Percentiles rank a stretch among this genome's conserved stretches.
phyloP scores from a whole-genome alignment of 2,888 invertebrate species.

The Aphelenchoides bicaudatus region DNA sequence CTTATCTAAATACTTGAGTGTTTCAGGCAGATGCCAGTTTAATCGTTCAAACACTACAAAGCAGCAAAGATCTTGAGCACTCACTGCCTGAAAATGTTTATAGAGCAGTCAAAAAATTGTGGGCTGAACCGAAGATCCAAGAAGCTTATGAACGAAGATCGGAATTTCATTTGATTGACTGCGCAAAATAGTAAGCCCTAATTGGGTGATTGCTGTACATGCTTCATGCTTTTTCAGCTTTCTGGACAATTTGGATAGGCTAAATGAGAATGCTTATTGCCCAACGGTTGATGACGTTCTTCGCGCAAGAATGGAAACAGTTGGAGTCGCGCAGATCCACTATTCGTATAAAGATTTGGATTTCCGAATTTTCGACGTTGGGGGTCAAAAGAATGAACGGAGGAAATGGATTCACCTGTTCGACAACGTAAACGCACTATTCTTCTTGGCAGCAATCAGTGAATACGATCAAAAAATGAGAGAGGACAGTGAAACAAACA shows the following conservation, averaged over 20 bases:
- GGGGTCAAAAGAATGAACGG: constrained; percentile 66
- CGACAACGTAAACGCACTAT: constrained; percentile 43
- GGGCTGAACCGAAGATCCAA: constrained; percentile 92
- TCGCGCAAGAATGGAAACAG: constrained; percentile 24
- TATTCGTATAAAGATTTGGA: constrained; percentile 27
- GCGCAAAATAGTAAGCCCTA: constrained; percentile 92
- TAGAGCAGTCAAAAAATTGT: constrained; percentile 66
- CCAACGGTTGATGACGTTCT: constrained; percentile 25
- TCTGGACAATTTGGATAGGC: constrained; percentile 24
- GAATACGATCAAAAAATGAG: constrained; percentile 45
- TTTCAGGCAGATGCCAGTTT: constrained; percentile 20
- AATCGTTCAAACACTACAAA: not conserved
- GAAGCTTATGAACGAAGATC: constrained; percentile 97
- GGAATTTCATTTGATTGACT: constrained; percentile 99
- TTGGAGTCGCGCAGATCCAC: constrained; percentile 27
- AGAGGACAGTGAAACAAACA: constrained; percentile 35
- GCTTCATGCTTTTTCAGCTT: constrained; percentile 26
- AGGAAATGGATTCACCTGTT: constrained; percentile 66
- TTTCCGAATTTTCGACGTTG: constrained; percentile 90
- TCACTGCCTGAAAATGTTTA: constrained; percentile 19
- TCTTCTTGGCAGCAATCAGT: constrained; percentile 46
- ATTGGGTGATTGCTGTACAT: not conserved
- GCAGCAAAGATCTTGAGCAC: constrained; percentile 22
- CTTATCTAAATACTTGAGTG: not conserved
- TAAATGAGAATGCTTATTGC: constrained; percentile 14